A percentile compares a stretch with the other conserved stretches of the same genome.
phyloP scores from a whole-genome alignment of 2,113 vertebrate species.

The crab-eating macaque (Macaca fascicularis) region T2T-MFA8v1.1 NC_088377.1:125306501-125307000 shows the following conservation, averaged over 20 bases:
- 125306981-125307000: not conserved
- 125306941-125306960: not conserved
- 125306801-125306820: not conserved
- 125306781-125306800: not conserved
- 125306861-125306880: not conserved
- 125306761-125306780: not conserved
- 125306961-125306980: not conserved
- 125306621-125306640: not conserved
- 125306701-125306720: not conserved
- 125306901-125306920: rapidly evolving
- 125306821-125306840: not conserved
- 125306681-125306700: not conserved
- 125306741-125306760: not conserved
- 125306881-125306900: not conserved
- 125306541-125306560: not conserved
- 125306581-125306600: not conserved
- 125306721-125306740: not conserved
- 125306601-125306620: not conserved
- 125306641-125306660: not conserved
- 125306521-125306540: not conserved
- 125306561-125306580: not conserved
- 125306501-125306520: not conserved
- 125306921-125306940: not conserved
- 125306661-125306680: not conserved
- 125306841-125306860: not conserved